Evolutionary conservation across 2,888 invertebrate species (phyloP).

Genomic region (Amiota communis): DNA sequence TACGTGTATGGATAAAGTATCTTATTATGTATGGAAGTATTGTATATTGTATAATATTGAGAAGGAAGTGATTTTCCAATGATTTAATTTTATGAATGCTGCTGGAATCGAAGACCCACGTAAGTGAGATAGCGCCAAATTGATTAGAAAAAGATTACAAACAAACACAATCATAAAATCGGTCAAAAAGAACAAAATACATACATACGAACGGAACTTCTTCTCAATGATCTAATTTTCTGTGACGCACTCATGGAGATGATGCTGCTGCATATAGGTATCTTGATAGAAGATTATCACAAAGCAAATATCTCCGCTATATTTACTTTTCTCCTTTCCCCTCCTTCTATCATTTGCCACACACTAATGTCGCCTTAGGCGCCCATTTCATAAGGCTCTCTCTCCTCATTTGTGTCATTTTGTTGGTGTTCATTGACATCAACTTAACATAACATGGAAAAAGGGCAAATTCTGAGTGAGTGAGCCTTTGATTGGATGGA

Average conservation of each 20-base stretch:
- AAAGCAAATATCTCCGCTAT: constrained; percentile 57
- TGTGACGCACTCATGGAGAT: neutral
- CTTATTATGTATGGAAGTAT: neutral
- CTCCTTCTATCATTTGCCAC: no score
- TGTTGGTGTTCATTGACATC: no score
- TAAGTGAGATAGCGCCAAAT: constrained; percentile 34
- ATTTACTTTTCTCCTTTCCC: no score
- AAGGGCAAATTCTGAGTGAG: no score
- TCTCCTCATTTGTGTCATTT: no score
- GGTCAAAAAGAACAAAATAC: constrained; percentile 5
- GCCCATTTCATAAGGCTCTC: no score
- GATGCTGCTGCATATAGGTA: constrained; percentile 3
- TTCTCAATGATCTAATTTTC: constrained; percentile 25
- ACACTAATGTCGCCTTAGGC: no score
- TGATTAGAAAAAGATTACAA: constrained; percentile 31
- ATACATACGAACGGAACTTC: constrained; percentile 35
- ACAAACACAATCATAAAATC: constrained; percentile 4
- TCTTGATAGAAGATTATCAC: constrained; percentile 50
- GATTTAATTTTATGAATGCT: constrained; percentile 68
- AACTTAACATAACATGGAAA: no score
- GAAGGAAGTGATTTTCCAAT: constrained; percentile 71
- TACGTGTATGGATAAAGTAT: neutral
- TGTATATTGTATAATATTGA: constrained; percentile 40
- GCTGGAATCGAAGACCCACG: neutral
- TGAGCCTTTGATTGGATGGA: no score